These are phyloP conservation scores for Leptoteleia sp. DNA, from an alignment of 1,140 invertebrate genomes.

Conservation along the genomic window DNA sequence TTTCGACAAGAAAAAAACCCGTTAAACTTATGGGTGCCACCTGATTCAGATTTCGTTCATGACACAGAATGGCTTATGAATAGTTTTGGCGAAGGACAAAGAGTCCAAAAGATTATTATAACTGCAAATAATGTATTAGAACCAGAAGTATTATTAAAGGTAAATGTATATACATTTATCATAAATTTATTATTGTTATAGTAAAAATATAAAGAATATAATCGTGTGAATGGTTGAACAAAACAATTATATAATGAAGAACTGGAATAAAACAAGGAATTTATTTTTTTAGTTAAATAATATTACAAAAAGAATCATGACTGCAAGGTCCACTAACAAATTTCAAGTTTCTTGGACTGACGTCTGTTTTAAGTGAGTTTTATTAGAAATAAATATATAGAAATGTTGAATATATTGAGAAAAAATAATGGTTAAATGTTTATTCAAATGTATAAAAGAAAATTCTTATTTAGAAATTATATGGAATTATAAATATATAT, in stretches of 20 bases:
- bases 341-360: slow-evolving; percentile 82
- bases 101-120: slow-evolving; percentile 84
- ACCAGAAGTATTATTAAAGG: slow-evolving; percentile 80
- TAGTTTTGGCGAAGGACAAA: slow-evolving; percentile 84
- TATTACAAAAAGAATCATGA: slow-evolving; percentile 73
- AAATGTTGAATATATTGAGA: neutral
- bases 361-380: slow-evolving; percentile 85
- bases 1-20: slow-evolving; percentile 84
- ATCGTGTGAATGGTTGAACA: too few relatives aligned
- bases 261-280: too few relatives aligned
- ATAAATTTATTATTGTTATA: too few relatives aligned
- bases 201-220: too few relatives aligned
- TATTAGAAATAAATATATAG: neutral
- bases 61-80: slow-evolving; percentile 88
- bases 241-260: too few relatives aligned
- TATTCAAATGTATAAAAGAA: too few relatives aligned
- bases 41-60: slow-evolving; percentile 84
- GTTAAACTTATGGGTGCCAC: slow-evolving; percentile 87
- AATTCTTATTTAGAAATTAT: too few relatives aligned
- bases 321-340: slow-evolving; percentile 53
- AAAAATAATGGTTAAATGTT: too few relatives aligned
- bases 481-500: too few relatives aligned
- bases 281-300: slow-evolving; percentile 76
- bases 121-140: slow-evolving; percentile 86
- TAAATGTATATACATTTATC: too few relatives aligned